phyloP scores from a whole-genome alignment of 2,797 vertebrate species.

The Fistularia commersonii region DNA sequence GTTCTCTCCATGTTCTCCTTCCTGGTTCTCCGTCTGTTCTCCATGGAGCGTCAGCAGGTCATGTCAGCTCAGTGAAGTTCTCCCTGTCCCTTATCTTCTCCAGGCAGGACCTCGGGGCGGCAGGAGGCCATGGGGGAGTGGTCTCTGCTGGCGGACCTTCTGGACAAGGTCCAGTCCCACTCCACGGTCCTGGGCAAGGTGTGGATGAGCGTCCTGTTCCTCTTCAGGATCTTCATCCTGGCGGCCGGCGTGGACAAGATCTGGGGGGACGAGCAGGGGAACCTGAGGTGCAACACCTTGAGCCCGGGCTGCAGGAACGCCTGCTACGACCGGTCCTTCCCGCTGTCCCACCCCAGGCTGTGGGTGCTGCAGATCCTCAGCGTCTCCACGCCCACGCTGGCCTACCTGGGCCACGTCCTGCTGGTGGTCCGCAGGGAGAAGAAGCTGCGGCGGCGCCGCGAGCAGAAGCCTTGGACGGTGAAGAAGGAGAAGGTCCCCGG shows the following conservation, averaged over 20 bases:
- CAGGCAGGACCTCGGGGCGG: slow-evolving; percentile 1
- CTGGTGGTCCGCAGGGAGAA: slow-evolving; percentile 75
- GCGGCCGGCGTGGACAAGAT: slow-evolving; percentile 85
- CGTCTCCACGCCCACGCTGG: slow-evolving; percentile 83
- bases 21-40: no score
- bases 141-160: slow-evolving; percentile 86
- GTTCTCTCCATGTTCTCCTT: no score
- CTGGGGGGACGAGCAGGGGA: slow-evolving; percentile 88
- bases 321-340: slow-evolving; percentile 86
- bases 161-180: slow-evolving; percentile 91
- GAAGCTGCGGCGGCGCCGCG: slow-evolving; percentile 75
- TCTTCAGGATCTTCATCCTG: slow-evolving; percentile 91
- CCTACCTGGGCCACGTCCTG: slow-evolving; percentile 84
- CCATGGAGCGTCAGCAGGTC: background rate
- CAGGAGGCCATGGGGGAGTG: slow-evolving; percentile 79
- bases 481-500: slow-evolving; percentile 64
- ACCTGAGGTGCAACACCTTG: slow-evolving; percentile 85
- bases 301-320: slow-evolving; percentile 84
- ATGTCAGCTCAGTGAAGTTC: no score
- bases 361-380: slow-evolving; percentile 94
- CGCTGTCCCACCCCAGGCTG: slow-evolving; percentile 88
- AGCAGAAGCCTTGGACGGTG: slow-evolving; percentile 55
- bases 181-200: slow-evolving; percentile 89
- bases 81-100: background rate
- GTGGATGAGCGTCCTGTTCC: slow-evolving; percentile 89